Evolutionary conservation across 2,113 vertebrate genomes (phyloP), one percentile per base, ranked within the genome.

Genomic region (Phyllostomus hastatus): DNA sequence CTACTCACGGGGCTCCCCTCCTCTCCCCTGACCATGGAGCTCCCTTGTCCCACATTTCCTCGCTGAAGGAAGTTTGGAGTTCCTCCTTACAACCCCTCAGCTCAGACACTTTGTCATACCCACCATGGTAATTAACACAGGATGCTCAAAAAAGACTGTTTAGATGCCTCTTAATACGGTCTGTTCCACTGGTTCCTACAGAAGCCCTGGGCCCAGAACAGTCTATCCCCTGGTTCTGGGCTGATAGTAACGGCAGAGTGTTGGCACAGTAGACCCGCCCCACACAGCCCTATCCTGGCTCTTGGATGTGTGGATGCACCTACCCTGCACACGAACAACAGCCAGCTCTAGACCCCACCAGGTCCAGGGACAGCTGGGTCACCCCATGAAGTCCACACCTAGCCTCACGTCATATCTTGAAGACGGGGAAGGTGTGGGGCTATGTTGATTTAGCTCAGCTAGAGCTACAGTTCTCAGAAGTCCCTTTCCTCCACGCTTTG

Each of bases 41-140:
- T 20, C 4, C 1, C 43, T n/a, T 35, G 69, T 19, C 28, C 46
- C 11, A 22, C 6, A 28, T 28, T 22, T 57, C 57, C 20, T n/a
- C 57, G 11, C 33, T 28, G 0, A 64, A 59, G 81, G 57, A 11
- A 72, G 10, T 38, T 70, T 88, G 6, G 50, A 57, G 1, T 75
- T 79, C 95, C 76, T 95, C 81, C 96, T 95, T 96, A 19, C 80
- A 66, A 89, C 93, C 4, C 84, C 69, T 83, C 54, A 86, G 67
- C 57, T 79, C n/a, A 84, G 90, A 69, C 76, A 31, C 69, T 72
- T 90, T 31, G 76, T 95, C 90, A 90, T n/a, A 46, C n/a, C n/a
- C 52, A 93, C 88, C 93, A 83, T 54, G 96, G 96, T 96, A 95
- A 95, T 96, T 96, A 97, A 96, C 98, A 95, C 94, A 95, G 93